These are phyloP conservation scores for Sialis lutaria DNA, from an alignment of 2,888 invertebrate genomes.

Conservation along the genomic window DNA sequence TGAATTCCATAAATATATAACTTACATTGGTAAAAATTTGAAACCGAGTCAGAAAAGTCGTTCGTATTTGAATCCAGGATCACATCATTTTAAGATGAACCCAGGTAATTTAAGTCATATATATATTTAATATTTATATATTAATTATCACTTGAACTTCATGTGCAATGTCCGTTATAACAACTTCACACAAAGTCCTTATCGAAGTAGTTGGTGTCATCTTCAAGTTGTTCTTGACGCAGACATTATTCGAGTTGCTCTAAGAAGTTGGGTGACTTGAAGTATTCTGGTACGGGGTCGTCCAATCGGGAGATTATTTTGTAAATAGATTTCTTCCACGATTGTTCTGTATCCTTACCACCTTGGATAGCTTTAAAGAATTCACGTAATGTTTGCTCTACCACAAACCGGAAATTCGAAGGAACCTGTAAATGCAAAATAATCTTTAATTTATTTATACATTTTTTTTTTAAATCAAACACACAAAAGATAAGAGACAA, in stretches of 20 bases:
- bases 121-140: background rate
- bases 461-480: no score
- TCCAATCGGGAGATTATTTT: slow-evolving; percentile 98
- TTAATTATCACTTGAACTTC: background rate
- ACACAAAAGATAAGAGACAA: no score
- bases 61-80: no score
- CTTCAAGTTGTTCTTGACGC: background rate
- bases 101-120: no score
- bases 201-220: background rate
- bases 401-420: slow-evolving; percentile 88
- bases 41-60: no score
- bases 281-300: slow-evolving; percentile 97
- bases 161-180: background rate
- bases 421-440: slow-evolving; percentile 59
- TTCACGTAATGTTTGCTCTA: slow-evolving; percentile 94
- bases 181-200: slow-evolving; percentile 1
- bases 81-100: no score
- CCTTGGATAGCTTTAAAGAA: slow-evolving; percentile 97
- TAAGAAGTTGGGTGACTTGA: slow-evolving; percentile 98
- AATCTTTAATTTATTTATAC: no score
- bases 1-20: no score
- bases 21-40: no score
- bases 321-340: slow-evolving; percentile 99
- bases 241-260: slow-evolving; percentile 81
- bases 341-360: slow-evolving; percentile 94